These are phyloP conservation scores for Orestias chungarensis DNA, from an alignment of 2,797 vertebrate genomes.

Conservation along the genomic window DNA sequence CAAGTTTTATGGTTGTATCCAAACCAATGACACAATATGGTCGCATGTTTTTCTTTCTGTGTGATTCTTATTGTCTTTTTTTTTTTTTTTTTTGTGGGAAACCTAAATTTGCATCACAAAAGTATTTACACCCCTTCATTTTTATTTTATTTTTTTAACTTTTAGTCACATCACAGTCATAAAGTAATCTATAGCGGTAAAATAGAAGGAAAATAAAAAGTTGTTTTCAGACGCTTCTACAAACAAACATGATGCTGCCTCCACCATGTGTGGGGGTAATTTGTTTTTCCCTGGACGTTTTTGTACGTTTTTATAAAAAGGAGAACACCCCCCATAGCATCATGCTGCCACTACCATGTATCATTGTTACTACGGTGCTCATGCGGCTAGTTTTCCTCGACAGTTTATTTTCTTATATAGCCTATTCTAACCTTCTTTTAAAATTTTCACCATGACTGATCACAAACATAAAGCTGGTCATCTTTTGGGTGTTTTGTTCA, in stretches of 20 bases:
- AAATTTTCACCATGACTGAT: no score
- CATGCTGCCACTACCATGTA: background rate
- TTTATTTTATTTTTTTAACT: background rate
- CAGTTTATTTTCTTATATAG: no score
- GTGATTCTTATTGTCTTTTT: background rate
- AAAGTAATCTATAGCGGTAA: background rate
- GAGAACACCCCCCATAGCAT: background rate
- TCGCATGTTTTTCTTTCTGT: conserved; percentile 26
- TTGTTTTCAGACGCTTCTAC: background rate
- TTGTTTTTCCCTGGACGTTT: no score
- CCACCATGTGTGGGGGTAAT: no score
- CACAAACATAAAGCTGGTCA: no score
- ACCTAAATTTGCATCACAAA: background rate
- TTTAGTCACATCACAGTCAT: background rate
- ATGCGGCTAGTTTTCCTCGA: no score
- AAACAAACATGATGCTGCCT: background rate
- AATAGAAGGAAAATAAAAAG: background rate
- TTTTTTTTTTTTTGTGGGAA: background rate
- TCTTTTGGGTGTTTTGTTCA: background rate
- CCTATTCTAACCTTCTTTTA: no score
- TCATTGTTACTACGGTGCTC: background rate
- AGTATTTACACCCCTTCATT: background rate
- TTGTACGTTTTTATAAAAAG: no score
- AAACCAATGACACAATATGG: conserved; percentile 44
- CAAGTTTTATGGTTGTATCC: conserved; percentile 44